These are phyloP conservation scores for Poeciliopsis gracilis DNA, from an alignment of 2,797 vertebrate species.

Conservation along the genomic window DNA sequence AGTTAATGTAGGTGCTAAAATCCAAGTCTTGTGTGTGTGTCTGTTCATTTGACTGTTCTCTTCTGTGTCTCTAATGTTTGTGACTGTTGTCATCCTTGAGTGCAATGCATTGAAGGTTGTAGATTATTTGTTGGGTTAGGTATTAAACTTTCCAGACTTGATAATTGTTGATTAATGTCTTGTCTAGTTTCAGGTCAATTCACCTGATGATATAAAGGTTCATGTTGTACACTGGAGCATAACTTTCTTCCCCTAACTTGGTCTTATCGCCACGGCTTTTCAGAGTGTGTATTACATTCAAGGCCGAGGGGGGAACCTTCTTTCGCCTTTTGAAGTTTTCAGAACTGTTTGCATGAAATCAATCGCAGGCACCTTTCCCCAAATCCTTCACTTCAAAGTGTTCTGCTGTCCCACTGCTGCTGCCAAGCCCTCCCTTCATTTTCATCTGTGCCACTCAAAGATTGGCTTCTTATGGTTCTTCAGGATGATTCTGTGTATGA, in stretches of 20 bases:
- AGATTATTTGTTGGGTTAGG: background rate
- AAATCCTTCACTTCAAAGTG: slow-evolving; percentile 75
- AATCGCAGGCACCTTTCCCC: slow-evolving; percentile 66
- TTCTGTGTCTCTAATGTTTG: slow-evolving; percentile 1
- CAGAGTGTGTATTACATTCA: slow-evolving; percentile 65
- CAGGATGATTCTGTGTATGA: slow-evolving; percentile 63
- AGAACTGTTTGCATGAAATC: slow-evolving; percentile 78
- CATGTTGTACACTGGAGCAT: slow-evolving; percentile 33
- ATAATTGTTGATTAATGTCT: background rate
- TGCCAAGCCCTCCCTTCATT: slow-evolving; percentile 47
- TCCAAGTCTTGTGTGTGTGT: slow-evolving; percentile 7
- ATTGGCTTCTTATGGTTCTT: slow-evolving; percentile 54
- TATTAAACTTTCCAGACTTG: slow-evolving; percentile 1
- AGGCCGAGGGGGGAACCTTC: slow-evolving; percentile 67
- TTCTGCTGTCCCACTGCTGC: slow-evolving; percentile 55
- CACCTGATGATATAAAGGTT: slow-evolving; percentile 29
- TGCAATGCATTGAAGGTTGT: background rate
- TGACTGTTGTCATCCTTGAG: background rate
- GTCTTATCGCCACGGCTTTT: slow-evolving; percentile 52
- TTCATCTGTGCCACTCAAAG: slow-evolving; percentile 50
- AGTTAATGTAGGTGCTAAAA: slow-evolving; percentile 23
- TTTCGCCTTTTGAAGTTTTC: slow-evolving; percentile 76
- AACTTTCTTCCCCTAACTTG: slow-evolving; percentile 63
- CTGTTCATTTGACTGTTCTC: slow-evolving; percentile 3
- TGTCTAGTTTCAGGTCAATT: slow-evolving; percentile 11